Base-by-base conservation (phyloP, 2,797 vertebrate genomes). In the Etheostoma nigrum region DNA sequence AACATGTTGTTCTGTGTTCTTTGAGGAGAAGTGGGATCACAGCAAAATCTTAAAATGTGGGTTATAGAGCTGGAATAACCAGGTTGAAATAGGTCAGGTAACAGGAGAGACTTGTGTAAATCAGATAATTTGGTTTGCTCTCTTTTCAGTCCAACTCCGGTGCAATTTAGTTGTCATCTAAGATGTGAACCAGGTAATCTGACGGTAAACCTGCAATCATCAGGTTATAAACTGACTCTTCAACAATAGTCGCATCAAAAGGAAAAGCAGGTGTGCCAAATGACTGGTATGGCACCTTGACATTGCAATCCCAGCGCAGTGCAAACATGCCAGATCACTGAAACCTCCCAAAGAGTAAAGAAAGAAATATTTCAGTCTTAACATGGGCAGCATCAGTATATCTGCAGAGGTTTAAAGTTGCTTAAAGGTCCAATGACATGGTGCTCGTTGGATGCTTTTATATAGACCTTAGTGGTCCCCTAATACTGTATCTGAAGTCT, bases 11-110 rank as follows among this genome's bases (percentile, higher is more conserved):
- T 36, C n/a, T 51, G 66, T 61, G 42, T 25, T 42, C 21, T 58
- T 23, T 51, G 30, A 5, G 13, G 25, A 57, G n/a, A 52, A 18
- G 53, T 33, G 48, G 49, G n/a, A 73, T 71, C 57, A 33, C 40
- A 45, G 62, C 15, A 44, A 18, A 63, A 36, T 42, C 27, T 2
- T 42, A 68, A 42, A 44, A 66, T 47, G 14, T 27, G 13, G 5
- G 18, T 61, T 36, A 8, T 5, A 21, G 33, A 72, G 54, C 45
- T 14, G 40, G 40, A 76, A 49, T 33, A 52, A 15, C 18, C 6
- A 7, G 40, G 23, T 47, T 60, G 25, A 70, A 80, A 49, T 27
- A 25, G 69, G 51, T 63, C 61, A 54, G 52, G 44, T 53, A 36
- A 63, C 25, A 42, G 4, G 12, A 81, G 49, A 67, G 55, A 48